Conservation (phyloP, 2,888 invertebrate genomes). For the Lithosia quadra region DNA sequence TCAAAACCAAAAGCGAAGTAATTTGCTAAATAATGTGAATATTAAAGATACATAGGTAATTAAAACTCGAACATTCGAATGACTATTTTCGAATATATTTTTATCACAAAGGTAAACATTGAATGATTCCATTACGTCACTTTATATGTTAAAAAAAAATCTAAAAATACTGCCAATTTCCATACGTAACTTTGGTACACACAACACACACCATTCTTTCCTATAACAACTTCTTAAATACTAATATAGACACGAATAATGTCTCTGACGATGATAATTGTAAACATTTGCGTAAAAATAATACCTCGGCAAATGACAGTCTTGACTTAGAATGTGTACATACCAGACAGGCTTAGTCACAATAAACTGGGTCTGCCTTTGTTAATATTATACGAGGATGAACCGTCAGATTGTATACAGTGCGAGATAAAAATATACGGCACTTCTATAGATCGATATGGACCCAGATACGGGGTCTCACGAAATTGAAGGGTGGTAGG, state of each 20-base stretch:
- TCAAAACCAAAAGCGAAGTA: too few species aligned
- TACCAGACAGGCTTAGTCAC: conserved; percentile 12
- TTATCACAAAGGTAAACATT: too few species aligned
- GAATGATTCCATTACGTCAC: too few species aligned
- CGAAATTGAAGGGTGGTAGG: not conserved
- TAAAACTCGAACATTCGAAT: too few species aligned
- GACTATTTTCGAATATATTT: too few species aligned
- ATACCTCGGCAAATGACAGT: not conserved
- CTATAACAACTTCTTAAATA: not conserved
- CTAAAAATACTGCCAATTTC: not conserved
- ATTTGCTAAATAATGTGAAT: too few species aligned
- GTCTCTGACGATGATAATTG: not conserved
- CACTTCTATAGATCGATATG: conserved; percentile 12
- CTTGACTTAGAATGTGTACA: not conserved
- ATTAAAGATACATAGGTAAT: too few species aligned
- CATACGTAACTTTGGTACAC: not conserved
- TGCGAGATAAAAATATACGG: conserved; percentile 17
- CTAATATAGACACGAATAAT: not conserved
- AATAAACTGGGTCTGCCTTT: conserved; percentile 9
- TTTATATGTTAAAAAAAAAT: not conserved
- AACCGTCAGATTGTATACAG: not conserved
- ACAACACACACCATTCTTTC: not conserved
- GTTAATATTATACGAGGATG: conserved; percentile 11
- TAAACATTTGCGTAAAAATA: not conserved
- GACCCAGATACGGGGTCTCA: not conserved